Percentiles rank a stretch among this genome's conserved stretches.
Conservation (phyloP, 1,140 invertebrate species). For the Nebria ingens region DNA sequence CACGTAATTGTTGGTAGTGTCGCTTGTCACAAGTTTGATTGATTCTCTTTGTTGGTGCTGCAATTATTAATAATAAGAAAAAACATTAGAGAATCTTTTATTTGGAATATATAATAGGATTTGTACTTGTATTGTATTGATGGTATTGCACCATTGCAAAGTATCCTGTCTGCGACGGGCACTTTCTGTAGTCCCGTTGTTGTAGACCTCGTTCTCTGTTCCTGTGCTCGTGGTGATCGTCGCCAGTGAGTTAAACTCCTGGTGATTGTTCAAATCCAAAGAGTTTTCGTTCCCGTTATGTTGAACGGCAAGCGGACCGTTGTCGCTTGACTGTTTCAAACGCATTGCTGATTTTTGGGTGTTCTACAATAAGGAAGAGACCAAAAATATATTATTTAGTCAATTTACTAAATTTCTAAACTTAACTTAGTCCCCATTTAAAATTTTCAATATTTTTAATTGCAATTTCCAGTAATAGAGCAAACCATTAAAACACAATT, state of each 20-base stretch:
- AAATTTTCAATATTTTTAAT: no score
- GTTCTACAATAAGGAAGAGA: background rate
- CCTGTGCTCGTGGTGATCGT: background rate
- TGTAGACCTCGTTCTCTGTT: background rate
- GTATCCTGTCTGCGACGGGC: background rate
- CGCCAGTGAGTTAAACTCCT: background rate
- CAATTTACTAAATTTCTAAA: no score
- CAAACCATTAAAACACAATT: no score
- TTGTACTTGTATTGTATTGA: background rate
- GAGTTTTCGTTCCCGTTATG: slow-evolving; percentile 5
- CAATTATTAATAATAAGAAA: no score
- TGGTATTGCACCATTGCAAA: slow-evolving; percentile 1
- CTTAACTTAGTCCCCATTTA: no score
- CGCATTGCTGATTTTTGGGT: background rate
- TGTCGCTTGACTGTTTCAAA: background rate
- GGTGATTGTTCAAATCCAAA: background rate
- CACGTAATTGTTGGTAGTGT: background rate
- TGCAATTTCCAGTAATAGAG: no score
- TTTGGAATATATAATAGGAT: no score
- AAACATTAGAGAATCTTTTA: background rate
- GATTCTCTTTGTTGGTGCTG: background rate
- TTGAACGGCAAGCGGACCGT: background rate
- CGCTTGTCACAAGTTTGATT: slow-evolving; percentile 12
- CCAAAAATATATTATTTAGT: no score
- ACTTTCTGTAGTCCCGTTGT: background rate